Conservation (phyloP, 2,113 vertebrate species). For the Rhabdornis inornatus region DNA sequence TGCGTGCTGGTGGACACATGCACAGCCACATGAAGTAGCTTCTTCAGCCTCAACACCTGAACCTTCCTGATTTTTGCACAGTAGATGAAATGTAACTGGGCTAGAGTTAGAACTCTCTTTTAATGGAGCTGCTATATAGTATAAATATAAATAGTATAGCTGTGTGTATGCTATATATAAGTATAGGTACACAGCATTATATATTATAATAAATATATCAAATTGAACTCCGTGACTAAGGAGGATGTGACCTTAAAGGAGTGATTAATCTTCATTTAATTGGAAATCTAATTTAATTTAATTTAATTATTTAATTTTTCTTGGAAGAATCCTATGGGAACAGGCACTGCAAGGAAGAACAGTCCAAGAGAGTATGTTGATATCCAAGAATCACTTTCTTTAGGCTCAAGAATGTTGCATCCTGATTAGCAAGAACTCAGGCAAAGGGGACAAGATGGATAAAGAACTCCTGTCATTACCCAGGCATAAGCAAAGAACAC, state of each 20-base stretch:
- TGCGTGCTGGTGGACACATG: too few relatives aligned
- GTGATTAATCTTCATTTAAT: not conserved
- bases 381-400: not conserved
- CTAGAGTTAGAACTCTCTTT: not conserved
- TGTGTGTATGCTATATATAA: not conserved
- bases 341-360: not conserved
- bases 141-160: not conserved
- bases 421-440: not conserved
- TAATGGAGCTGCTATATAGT: not conserved
- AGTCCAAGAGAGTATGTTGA: not conserved
- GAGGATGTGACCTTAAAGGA: not conserved
- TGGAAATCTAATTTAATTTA: not conserved
- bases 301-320: not conserved
- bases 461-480: not conserved
- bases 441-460: not conserved
- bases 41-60: not conserved
- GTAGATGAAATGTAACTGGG: not conserved
- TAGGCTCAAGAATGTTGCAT: not conserved
- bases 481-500: not conserved
- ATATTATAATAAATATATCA: not conserved
- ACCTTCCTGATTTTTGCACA: not conserved
- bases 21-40: not conserved
- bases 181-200: not conserved
- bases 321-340: not conserved
- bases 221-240: not conserved